Conservation (phyloP, 2,113 vertebrate species). For the Coturnix japonica region DNA sequence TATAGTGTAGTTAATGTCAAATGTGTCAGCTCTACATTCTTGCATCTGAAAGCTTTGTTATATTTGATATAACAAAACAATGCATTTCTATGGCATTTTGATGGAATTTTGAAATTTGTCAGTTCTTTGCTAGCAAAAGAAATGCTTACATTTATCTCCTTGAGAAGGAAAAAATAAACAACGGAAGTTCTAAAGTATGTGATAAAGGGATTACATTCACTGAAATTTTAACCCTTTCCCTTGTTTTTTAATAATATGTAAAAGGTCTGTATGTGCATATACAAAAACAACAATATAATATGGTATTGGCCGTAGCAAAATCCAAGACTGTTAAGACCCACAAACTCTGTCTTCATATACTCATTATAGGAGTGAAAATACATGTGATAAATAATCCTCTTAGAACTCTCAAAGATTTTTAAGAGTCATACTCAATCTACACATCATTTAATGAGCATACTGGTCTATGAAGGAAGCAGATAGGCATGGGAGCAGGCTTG, state of each 20-base stretch:
- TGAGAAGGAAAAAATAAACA: not conserved
- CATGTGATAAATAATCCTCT: not conserved
- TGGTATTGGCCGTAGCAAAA: not conserved
- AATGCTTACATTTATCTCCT: not conserved
- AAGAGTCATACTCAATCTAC: not conserved
- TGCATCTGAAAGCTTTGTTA: not conserved
- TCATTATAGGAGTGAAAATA: not conserved
- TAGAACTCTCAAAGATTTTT: not conserved
- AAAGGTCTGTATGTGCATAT: not conserved
- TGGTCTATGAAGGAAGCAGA: not conserved
- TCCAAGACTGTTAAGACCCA: not conserved
- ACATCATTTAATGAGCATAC: not conserved
- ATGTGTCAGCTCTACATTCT: not conserved
- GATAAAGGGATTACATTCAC: not conserved
- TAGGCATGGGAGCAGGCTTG: not conserved
- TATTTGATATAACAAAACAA: not conserved
- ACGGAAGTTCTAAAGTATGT: not conserved
- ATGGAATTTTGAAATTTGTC: conserved; percentile 29
- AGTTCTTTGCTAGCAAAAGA: conserved; percentile 1
- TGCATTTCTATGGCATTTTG: not conserved
- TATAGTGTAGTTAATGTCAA: not conserved
- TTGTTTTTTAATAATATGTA: not conserved
- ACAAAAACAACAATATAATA: not conserved
- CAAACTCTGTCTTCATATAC: not conserved
- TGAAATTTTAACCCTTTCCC: conserved; percentile 6